Evolutionary conservation across 2,113 vertebrate genomes (phyloP).

Genomic region (Leucoraja erinaceus): DNA sequence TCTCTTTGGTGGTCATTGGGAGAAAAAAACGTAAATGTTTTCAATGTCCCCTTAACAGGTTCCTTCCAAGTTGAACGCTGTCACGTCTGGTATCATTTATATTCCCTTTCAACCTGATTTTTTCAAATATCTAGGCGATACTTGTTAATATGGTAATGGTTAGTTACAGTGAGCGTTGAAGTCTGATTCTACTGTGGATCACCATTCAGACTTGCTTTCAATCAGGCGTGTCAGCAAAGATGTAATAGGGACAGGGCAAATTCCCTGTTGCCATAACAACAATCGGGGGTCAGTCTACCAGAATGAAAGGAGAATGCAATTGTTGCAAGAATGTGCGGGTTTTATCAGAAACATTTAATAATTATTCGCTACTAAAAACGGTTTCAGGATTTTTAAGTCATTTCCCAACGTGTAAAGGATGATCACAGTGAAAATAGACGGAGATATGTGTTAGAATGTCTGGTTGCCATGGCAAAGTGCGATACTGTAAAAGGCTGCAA

Average conservation of each 20-base stretch:
- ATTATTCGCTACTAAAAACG: not conserved
- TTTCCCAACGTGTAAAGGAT: not conserved
- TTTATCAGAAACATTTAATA: no score
- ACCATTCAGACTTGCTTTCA: not conserved
- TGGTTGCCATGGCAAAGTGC: slow-evolving; percentile 17
- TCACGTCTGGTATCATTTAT: not conserved
- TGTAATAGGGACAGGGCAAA: not conserved
- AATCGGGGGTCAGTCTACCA: not conserved
- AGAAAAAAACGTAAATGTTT: not conserved
- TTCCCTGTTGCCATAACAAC: slow-evolving; percentile 29
- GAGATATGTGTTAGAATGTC: not conserved
- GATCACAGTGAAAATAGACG: not conserved
- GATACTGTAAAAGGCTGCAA: not conserved
- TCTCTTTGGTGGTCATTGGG: not conserved
- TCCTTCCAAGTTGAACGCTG: not conserved
- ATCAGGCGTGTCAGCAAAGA: not conserved
- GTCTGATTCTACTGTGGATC: slow-evolving; percentile 13
- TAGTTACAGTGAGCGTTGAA: not conserved
- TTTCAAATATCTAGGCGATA: not conserved
- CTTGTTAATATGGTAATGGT: not conserved
- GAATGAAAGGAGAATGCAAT: not conserved
- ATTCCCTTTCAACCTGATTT: not conserved
- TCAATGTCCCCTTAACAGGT: not conserved
- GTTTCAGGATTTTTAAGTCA: not conserved
- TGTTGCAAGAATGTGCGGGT: not conserved